phyloP scores from a whole-genome alignment of 2,888 invertebrate species.

The Argynnis bischoffii region DNA sequence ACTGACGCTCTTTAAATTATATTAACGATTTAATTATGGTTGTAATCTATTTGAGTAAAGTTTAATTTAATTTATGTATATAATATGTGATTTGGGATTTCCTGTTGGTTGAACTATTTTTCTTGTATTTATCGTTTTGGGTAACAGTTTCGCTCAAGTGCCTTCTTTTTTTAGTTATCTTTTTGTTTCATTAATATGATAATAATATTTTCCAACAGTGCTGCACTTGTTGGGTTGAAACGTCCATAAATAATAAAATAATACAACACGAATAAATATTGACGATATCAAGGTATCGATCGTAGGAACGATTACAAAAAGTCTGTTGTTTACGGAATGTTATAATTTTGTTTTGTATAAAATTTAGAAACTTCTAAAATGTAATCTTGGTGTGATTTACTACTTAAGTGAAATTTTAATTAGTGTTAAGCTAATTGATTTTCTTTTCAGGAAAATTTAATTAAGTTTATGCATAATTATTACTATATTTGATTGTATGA shows the following conservation, averaged over 20 bases:
- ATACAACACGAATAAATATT: not conserved
- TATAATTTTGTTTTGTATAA: slow-evolving; percentile 9
- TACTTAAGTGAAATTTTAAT: slow-evolving; percentile 7
- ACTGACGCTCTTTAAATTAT: too few species aligned
- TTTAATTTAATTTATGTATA: too few species aligned
- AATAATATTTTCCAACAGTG: slow-evolving; percentile 26
- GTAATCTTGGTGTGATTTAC: slow-evolving; percentile 6
- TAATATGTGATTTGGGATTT: too few species aligned
- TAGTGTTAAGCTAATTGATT: slow-evolving; percentile 26
- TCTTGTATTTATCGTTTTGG: too few species aligned
- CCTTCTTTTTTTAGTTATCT: slow-evolving; percentile 26
- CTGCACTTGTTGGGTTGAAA: slow-evolving; percentile 48
- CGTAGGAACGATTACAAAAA: not conserved
- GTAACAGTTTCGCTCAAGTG: slow-evolving; percentile 25
- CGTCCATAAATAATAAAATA: slow-evolving; percentile 37
- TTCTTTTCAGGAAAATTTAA: slow-evolving; percentile 26
- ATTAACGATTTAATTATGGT: too few species aligned
- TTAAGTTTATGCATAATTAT: slow-evolving; percentile 1
- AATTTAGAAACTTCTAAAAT: not conserved
- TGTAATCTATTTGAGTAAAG: too few species aligned
- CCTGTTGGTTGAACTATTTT: too few species aligned
- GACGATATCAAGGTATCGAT: not conserved
- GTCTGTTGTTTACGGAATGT: not conserved
- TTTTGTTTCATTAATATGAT: slow-evolving; percentile 22
- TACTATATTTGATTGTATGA: not conserved